These are phyloP conservation scores for Ianthella basta DNA, from an alignment of 37 sponge, comb jelly and placozoan genomes.

Conservation along the genomic window DNA sequence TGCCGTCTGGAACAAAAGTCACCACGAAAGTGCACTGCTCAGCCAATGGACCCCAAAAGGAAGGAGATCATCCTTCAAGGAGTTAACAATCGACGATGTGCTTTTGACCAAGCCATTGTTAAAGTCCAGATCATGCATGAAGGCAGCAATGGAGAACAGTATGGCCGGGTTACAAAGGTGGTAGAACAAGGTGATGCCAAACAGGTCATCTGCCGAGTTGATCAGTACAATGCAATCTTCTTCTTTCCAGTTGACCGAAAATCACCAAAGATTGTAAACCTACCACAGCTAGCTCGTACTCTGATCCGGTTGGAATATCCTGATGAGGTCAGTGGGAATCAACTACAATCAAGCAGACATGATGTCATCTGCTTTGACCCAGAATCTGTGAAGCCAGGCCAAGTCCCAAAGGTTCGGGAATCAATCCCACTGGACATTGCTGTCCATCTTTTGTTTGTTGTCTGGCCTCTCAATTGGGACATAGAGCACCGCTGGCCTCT, in stretches of 20 bases:
- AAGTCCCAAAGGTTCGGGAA: conserved; percentile 54
- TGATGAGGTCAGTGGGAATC: background rate
- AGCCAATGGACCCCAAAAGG: conserved; percentile 34
- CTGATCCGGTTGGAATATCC: background rate
- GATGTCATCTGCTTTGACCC: conserved; percentile 61
- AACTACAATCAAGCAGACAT: background rate
- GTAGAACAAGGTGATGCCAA: conserved; percentile 20
- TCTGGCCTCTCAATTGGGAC: conserved; percentile 44
- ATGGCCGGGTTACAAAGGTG: conserved; percentile 56
- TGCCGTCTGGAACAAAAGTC: background rate
- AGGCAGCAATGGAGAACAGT: background rate
- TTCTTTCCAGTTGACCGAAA: conserved; percentile 68
- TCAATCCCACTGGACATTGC: conserved; percentile 57
- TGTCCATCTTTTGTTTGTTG: conserved; percentile 57
- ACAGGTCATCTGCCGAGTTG: conserved; percentile 55
- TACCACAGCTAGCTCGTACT: conserved; percentile 50
- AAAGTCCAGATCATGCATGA: conserved; percentile 6
- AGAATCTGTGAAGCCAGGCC: background rate
- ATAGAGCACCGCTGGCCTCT: conserved; percentile 50
- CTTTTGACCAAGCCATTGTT: conserved; percentile 51
- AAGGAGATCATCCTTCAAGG: conserved; percentile 21
- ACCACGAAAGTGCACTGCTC: background rate
- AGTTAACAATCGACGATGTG: conserved; percentile 24
- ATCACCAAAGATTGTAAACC: conserved; percentile 56
- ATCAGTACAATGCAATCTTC: conserved; percentile 39